Evolutionary conservation across 2,888 invertebrate species (phyloP), one percentile per base, ranked within the genome.

Genomic region (Petrolisthes cinctipes): DNA sequence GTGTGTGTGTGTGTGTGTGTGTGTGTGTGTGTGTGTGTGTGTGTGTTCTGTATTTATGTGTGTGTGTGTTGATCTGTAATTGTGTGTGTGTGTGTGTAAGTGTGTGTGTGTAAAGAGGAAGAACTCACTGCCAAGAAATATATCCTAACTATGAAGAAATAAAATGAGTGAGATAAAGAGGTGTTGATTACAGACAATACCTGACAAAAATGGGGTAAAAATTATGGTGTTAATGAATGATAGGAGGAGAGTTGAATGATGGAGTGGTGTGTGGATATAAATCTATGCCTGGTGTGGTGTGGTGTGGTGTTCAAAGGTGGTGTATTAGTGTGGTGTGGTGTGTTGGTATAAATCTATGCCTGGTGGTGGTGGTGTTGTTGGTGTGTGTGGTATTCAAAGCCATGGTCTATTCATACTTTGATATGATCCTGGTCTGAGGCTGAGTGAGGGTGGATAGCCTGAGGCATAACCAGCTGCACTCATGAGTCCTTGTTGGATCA

Each of bases 361-460:
- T 71, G 61, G 51, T 51, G 71, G 4, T 85, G 61, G 71, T 57
- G 5, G 20, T n/a, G 54, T 20, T 17, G 53, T 83, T 76, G 89
- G 83, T 82, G n/a, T 71, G 86, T 76, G 56, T 82, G 56, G 68
- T 80, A 54, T 78, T 90, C 87, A 90, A 79, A 90, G 89, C 90
- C 90, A 90, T n/a, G 90, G 90, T 83, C 90, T 82, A 57, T 90
- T 90, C 90, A 90, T 90, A 68, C 90, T 87, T 82, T 90, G 90
- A 71, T 90, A 90, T 7, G 90, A 89, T 51, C 90, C 89, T 53
- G 90, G 89, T 68, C 96, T 94, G 92, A 95, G 95, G 90, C 95
- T 94, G 86, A 96, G 93, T 51, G 94, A 92, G 53, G 93, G 95
- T 76, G 90, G 90, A 91, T 95, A 96, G 0, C 95, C 95, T 0